Conservation (phyloP, 2,113 vertebrate species). For the Brachypteracias leptosomus region DNA sequence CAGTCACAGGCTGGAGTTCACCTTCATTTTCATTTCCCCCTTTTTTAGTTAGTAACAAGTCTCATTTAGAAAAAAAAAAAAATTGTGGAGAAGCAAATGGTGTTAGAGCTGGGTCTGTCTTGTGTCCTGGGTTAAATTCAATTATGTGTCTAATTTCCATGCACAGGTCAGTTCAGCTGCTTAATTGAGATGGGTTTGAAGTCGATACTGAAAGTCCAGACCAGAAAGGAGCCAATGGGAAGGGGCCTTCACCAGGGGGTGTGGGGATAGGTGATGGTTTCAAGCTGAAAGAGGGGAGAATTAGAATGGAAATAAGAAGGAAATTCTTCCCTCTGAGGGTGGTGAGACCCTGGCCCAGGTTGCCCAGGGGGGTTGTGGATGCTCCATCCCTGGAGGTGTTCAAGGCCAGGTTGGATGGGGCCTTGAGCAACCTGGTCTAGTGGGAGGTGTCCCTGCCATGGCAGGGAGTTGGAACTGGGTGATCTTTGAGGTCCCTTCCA, state of each 20-base stretch:
- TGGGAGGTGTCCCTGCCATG: neutral
- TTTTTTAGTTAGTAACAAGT: neutral
- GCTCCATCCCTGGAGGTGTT: neutral
- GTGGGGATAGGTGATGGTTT: neutral
- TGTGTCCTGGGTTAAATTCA: neutral
- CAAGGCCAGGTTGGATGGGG: neutral
- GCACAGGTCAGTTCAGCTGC: neutral
- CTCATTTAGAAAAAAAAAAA: neutral
- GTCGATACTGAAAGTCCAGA: no score
- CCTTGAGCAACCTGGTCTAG: neutral
- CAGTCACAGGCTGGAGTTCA: neutral
- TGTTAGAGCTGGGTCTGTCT: neutral
- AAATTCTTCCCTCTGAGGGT: neutral
- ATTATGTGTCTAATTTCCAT: neutral
- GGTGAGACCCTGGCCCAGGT: neutral
- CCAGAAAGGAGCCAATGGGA: no score
- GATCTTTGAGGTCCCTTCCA: neutral
- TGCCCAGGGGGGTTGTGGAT: neutral
- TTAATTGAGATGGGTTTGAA: neutral
- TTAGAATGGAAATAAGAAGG: no score
- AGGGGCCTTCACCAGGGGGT: neutral
- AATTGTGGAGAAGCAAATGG: neutral
- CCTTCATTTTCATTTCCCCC: neutral
- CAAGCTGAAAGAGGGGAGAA: neutral
- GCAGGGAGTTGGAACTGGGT: neutral